These are phyloP conservation scores for Heliconius eleuchia DNA, from an alignment of 1,140 invertebrate genomes.

Conservation along the genomic window DNA sequence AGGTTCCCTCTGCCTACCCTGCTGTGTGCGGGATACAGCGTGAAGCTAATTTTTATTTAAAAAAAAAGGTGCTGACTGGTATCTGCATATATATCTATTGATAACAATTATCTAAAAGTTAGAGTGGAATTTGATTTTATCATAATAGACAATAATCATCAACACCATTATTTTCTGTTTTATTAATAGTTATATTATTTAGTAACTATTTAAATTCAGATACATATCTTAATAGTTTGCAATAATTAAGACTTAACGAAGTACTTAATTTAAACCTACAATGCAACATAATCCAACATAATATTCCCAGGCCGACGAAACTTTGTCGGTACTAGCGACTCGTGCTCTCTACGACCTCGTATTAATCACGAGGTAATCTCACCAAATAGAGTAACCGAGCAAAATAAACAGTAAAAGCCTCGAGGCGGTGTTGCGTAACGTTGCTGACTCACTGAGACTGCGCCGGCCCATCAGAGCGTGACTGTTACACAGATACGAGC, in stretches of 20 bases:
- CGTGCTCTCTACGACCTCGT: slow-evolving; percentile 49
- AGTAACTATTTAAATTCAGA: neutral
- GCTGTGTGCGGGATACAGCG: too few species aligned
- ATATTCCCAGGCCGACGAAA: slow-evolving; percentile 15
- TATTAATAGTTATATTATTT: too few species aligned
- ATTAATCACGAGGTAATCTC: slow-evolving; percentile 61
- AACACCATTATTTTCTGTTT: too few species aligned
- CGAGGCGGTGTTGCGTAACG: slow-evolving; percentile 61
- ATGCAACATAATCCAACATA: slow-evolving; percentile 3
- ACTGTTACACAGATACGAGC: slow-evolving; percentile 58
- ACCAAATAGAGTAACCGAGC: slow-evolving; percentile 61
- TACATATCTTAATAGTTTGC: neutral
- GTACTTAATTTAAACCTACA: neutral
- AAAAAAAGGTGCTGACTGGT: too few species aligned
- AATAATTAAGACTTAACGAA: slow-evolving; percentile 3
- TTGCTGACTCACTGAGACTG: slow-evolving; percentile 56
- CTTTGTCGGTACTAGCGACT: neutral
- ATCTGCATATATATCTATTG: too few species aligned
- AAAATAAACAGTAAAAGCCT: slow-evolving; percentile 63
- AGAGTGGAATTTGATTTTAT: too few species aligned
- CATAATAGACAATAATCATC: too few species aligned
- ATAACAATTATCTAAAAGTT: too few species aligned
- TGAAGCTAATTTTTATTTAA: too few species aligned
- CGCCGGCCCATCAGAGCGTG: slow-evolving; percentile 54
- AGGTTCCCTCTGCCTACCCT: too few species aligned